Conservation (phyloP, 2,113 vertebrate genomes). For the Heptranchias perlo region DNA sequence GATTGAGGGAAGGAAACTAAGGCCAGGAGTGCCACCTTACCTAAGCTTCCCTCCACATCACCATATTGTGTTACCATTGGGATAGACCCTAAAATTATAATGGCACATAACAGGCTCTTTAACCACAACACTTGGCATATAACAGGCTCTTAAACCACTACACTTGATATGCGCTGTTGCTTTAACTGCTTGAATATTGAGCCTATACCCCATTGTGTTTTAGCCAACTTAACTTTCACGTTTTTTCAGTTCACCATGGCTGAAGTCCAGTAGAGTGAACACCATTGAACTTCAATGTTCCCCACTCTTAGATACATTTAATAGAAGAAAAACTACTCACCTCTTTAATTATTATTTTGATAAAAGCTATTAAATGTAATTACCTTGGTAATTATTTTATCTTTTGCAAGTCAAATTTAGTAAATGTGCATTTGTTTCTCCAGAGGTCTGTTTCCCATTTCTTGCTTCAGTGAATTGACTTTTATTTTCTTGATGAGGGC, state of each 20-base stretch:
- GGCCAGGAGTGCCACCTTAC: not conserved
- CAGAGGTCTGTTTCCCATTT: slow-evolving; percentile 24
- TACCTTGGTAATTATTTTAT: slow-evolving; percentile 35
- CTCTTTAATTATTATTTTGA: slow-evolving; percentile 35
- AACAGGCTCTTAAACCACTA: not conserved
- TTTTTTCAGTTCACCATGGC: not conserved
- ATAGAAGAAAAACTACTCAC: slow-evolving; percentile 17
- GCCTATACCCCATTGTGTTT: not conserved
- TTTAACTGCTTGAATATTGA: not conserved
- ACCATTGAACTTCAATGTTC: slow-evolving; percentile 27
- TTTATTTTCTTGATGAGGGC: not conserved
- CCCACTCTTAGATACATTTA: not conserved
- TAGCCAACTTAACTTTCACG: not conserved
- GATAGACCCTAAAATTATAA: not conserved
- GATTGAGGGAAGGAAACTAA: not conserved
- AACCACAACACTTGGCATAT: not conserved
- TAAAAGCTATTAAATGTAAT: slow-evolving; percentile 38
- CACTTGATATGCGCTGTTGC: not conserved
- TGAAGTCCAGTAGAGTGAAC: not conserved
- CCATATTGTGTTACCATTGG: not conserved
- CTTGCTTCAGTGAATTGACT: slow-evolving; percentile 4
- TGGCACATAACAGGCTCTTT: not conserved
- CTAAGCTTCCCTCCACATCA: not conserved
- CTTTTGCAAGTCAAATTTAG: slow-evolving; percentile 14
- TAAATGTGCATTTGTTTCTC: slow-evolving; percentile 34